These are phyloP conservation scores for Menura novaehollandiae DNA, from an alignment of 2,113 vertebrate species.

Conservation along the genomic window DNA sequence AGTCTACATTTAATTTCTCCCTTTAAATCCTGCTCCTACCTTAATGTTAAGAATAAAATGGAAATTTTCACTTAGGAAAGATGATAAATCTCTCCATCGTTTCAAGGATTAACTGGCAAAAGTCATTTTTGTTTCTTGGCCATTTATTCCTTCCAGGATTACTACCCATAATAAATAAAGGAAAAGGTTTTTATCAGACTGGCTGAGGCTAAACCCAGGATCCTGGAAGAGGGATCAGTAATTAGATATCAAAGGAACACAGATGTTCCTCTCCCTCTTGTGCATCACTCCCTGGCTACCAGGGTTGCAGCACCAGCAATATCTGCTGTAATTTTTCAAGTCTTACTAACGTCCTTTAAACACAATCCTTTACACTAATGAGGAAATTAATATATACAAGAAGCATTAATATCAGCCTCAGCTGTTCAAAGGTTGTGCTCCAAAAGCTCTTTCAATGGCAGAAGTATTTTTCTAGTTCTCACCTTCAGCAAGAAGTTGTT, in stretches of 20 bases:
- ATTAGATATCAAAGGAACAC: background rate
- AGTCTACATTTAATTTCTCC: background rate
- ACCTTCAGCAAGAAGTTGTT: background rate
- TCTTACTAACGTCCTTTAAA: background rate
- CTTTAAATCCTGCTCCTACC: background rate
- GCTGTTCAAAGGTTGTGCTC: background rate
- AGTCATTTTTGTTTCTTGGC: background rate
- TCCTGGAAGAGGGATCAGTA: background rate
- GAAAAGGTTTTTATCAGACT: background rate
- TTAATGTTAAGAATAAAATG: background rate
- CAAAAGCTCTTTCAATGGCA: background rate
- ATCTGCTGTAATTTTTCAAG: background rate
- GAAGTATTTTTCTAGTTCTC: background rate
- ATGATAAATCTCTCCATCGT: background rate
- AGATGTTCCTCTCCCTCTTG: background rate
- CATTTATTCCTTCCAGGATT: background rate
- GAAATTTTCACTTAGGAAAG: background rate
- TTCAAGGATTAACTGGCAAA: background rate
- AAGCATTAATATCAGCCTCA: background rate
- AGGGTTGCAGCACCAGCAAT: background rate
- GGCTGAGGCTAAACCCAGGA: background rate
- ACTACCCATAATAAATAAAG: background rate
- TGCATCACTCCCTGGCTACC: background rate
- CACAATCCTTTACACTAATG: background rate
- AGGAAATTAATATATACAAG: background rate